phyloP scores from a whole-genome alignment of 2,113 vertebrate genomes.

The Menidia beryllina region DNA sequence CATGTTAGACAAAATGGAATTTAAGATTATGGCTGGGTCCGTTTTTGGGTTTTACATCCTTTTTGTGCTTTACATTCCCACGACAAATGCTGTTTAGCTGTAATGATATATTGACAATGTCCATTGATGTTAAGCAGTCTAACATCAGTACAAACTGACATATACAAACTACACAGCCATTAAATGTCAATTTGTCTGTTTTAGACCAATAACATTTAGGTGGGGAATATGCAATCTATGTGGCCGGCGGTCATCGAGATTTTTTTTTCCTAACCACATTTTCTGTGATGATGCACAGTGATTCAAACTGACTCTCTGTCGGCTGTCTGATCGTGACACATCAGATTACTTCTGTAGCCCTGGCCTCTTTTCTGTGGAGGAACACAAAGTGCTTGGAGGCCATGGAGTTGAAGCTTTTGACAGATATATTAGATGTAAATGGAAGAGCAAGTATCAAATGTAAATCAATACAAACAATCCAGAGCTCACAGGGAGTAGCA shows the following conservation, averaged over 20 bases:
- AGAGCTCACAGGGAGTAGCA: constrained; percentile 50
- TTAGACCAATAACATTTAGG: constrained; percentile 24
- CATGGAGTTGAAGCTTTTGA: constrained; percentile 7
- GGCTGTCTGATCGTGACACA: constrained; percentile 14
- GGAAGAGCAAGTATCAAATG: constrained; percentile 13
- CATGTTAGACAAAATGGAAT: background rate
- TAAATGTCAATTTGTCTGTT: constrained; percentile 2
- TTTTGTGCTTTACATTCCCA: background rate
- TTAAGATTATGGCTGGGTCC: constrained; percentile 7
- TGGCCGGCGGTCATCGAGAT: constrained; percentile 27
- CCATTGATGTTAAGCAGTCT: constrained; percentile 1
- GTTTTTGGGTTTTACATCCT: too few relatives aligned
- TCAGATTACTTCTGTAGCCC: constrained; percentile 18
- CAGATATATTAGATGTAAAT: constrained; percentile 28
- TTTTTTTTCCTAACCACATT: constrained; percentile 20
- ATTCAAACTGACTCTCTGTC: constrained; percentile 7
- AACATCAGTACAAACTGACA: background rate
- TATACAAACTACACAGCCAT: background rate
- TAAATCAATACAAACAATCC: constrained; percentile 33
- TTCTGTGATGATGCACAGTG: constrained; percentile 15
- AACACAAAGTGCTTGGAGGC: background rate
- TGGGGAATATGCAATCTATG: constrained; percentile 38
- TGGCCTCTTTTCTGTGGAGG: constrained; percentile 1
- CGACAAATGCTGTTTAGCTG: constrained; percentile 19
- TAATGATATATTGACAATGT: background rate